These are phyloP conservation scores for Thalassoma bifasciatum DNA, from an alignment of 2,113 vertebrate genomes.

Conservation along the genomic window DNA sequence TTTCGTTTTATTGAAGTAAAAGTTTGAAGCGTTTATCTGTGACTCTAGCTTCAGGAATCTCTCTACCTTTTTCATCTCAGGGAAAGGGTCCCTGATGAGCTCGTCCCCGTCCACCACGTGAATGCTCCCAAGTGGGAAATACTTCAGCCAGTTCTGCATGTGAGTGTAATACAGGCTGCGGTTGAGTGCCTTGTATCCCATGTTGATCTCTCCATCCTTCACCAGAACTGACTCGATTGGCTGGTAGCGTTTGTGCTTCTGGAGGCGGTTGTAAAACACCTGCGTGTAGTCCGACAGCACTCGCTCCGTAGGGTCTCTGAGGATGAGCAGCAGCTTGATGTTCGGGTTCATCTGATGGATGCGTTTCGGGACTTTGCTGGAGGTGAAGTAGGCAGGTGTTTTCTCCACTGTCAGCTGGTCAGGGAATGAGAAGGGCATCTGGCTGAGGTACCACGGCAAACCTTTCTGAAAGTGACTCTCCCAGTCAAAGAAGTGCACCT, in stretches of 20 bases:
- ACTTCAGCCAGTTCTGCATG: conserved; percentile 93
- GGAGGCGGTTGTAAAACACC: conserved; percentile 94
- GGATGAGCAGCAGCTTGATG: conserved; percentile 92
- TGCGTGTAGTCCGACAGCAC: conserved; percentile 98
- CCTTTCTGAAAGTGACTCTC: conserved; percentile 93
- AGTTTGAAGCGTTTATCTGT: conserved; percentile 93
- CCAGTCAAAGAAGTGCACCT: conserved; percentile 99
- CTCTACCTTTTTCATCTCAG: conserved; percentile 94
- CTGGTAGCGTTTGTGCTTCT: conserved; percentile 93
- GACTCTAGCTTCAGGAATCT: conserved; percentile 90
- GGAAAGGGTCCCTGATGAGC: conserved; percentile 92
- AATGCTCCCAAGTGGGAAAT: conserved; percentile 88
- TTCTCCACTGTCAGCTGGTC: conserved; percentile 95
- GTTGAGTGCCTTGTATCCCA: conserved; percentile 97
- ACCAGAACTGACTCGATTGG: conserved; percentile 91
- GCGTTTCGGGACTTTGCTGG: conserved; percentile 89
- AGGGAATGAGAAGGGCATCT: conserved; percentile 92
- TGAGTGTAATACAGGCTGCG: conserved; percentile 93
- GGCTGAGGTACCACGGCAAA: conserved; percentile 91
- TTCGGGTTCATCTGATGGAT: conserved; percentile 88
- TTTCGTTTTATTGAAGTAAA: conserved; percentile 98
- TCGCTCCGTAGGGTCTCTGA: conserved; percentile 93
- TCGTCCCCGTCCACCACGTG: conserved; percentile 95
- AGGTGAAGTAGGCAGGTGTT: conserved; percentile 98
- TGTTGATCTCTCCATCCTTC: conserved; percentile 89